Evolutionary conservation across 2,113 vertebrate genomes (phyloP).

Genomic region (Eleginops maclovinus): DNA sequence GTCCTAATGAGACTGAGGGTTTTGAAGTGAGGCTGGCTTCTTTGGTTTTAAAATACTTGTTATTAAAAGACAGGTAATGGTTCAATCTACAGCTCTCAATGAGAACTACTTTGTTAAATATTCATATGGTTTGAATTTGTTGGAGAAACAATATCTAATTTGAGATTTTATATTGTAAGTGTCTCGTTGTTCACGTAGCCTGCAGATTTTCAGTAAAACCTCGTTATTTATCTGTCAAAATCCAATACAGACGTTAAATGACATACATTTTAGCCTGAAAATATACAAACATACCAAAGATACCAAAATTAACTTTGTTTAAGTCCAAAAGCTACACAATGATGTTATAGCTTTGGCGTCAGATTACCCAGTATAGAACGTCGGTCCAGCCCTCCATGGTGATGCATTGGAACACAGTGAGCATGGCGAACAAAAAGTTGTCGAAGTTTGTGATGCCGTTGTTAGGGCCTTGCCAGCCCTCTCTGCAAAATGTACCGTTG

Average conservation of each 20-base stretch:
- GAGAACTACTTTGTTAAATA: background rate
- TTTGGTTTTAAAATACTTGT: conserved; percentile 3
- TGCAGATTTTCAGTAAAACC: no score
- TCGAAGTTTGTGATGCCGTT: conserved; percentile 99
- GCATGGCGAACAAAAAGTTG: conserved; percentile 98
- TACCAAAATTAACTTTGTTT: no score
- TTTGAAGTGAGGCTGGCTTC: conserved; percentile 8
- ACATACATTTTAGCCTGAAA: no score
- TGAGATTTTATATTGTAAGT: background rate
- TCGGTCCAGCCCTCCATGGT: conserved; percentile 99
- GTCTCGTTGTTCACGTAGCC: no score
- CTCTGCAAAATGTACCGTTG: conserved; percentile 91
- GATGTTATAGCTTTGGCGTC: no score
- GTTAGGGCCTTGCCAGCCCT: conserved; percentile 96
- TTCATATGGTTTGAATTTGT: background rate
- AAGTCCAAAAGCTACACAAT: no score
- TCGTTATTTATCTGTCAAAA: no score
- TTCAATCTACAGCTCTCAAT: conserved; percentile 1
- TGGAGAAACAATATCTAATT: background rate
- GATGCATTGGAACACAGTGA: conserved; percentile 99
- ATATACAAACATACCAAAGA: no score
- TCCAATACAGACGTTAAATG: no score
- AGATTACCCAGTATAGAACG: conserved; percentile 96
- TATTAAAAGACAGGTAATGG: background rate
- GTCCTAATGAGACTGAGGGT: conserved; percentile 41